These are phyloP conservation scores for Meloidogyne floridensis DNA, from an alignment of 1,140 invertebrate species.

Conservation along the genomic window DNA sequence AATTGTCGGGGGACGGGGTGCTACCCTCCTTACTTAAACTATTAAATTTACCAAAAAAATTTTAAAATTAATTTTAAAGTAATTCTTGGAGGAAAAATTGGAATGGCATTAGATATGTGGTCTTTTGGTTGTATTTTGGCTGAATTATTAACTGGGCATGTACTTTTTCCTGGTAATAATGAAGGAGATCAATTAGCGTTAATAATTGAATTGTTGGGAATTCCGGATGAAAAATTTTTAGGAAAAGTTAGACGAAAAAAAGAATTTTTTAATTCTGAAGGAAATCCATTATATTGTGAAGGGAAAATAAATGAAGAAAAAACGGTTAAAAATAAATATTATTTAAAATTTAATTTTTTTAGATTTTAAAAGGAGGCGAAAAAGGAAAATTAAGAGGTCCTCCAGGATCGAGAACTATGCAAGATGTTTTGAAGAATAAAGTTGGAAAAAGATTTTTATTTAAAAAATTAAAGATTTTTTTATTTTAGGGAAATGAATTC, in stretches of 20 bases:
- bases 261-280: conserved; percentile 87
- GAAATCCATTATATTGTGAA: conserved; percentile 93
- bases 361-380: conserved; percentile 72
- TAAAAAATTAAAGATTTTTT: conserved; percentile 77
- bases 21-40: too few species aligned
- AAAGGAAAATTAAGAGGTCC: conserved; percentile 89
- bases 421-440: conserved; percentile 78
- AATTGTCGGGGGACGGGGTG: too few species aligned
- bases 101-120: conserved; percentile 99
- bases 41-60: too few species aligned
- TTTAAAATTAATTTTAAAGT: conserved; percentile 70
- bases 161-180: conserved; percentile 94
- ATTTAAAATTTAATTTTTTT: neutral
- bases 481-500: conserved; percentile 86
- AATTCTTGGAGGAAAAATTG: conserved; percentile 92
- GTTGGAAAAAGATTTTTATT: conserved; percentile 58
- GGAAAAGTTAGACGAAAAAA: conserved; percentile 90
- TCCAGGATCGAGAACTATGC: conserved; percentile 85
- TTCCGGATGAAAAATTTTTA: conserved; percentile 87
- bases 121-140: conserved; percentile 95
- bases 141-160: conserved; percentile 88
- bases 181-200: conserved; percentile 92
- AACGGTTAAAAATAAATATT: conserved; percentile 68
- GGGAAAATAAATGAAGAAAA: conserved; percentile 77
- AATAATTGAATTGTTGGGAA: conserved; percentile 95